Evolutionary conservation across 2,113 vertebrate species (phyloP), one percentile per base, ranked within the genome.

Genomic region (Austrofundulus limnaeus): DNA sequence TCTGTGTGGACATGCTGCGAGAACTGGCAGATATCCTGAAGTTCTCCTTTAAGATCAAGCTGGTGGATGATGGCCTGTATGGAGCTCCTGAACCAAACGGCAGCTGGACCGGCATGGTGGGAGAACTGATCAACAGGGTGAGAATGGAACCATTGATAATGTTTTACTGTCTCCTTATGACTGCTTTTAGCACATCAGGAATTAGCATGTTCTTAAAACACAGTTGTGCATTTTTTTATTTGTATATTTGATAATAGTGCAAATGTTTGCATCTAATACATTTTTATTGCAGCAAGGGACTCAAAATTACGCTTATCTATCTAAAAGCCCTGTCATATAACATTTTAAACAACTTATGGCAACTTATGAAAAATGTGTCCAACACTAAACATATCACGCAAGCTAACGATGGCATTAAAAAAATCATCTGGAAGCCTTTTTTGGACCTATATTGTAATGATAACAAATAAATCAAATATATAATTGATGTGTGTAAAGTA

Each of bases 71-170:
- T 0, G 94, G 94, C 1, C 88, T 95, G 1, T 97, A 96, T 0
- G 95, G 95, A 0, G 95, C 95, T 0, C 95, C 95, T 0, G 95
- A 96, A 46, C 92, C 94, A 67, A 96, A 97, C 0, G 95, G 95
- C 23, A 96, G 94, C 81, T 97, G 95, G 95, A 96, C 95, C 0
- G 95, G 95, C 47, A 96, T 97, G 95, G 95, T 97, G 54, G 95
- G 95, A 6, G 95, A 97, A 83, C 94, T 97, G 61, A 95, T 96
- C 87, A 94, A 96, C 81, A 85, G 95, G 93, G 95, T 96, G 91
- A 78, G 69, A 1, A 47, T 5, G 11, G 17, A 37, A 14, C n/a
- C n/a, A n/a, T n/a, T 37, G 28, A 34, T n/a, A 11, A 14, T 2
- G 3, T 12, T 1, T 54, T 6, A 34, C 31, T 34, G 31, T 34